Evolutionary conservation across 1,140 invertebrate species (phyloP).

Genomic region (Thaumatotibia leucotreta): DNA sequence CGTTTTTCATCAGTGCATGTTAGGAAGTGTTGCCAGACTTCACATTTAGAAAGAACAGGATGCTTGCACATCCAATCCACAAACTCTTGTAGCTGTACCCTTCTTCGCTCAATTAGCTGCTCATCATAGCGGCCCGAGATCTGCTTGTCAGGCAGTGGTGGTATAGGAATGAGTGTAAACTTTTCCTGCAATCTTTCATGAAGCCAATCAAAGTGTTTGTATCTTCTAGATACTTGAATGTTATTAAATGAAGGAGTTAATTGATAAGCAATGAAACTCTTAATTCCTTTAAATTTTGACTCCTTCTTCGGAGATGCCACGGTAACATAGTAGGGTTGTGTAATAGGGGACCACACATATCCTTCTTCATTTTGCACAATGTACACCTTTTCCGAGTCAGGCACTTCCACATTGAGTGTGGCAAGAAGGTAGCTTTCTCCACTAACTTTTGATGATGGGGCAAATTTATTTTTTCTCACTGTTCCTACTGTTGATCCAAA

Average conservation of each 20-base stretch:
- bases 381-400: constrained; percentile 86
- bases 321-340: constrained; percentile 86
- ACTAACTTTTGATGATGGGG: constrained; percentile 93
- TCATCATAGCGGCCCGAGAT: constrained; percentile 98
- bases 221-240: constrained; percentile 96
- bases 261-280: constrained; percentile 98
- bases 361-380: constrained; percentile 84
- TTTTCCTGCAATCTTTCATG: constrained; percentile 96
- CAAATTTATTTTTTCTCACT: constrained; percentile 92
- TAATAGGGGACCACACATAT: constrained; percentile 84
- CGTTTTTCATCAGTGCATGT: constrained; percentile 98
- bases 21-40: constrained; percentile 97
- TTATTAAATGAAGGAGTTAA: constrained; percentile 96
- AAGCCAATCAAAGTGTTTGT: constrained; percentile 99
- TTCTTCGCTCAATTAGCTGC: constrained; percentile 95
- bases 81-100: constrained; percentile 95
- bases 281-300: constrained; percentile 97
- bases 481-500: constrained; percentile 78
- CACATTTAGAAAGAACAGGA: constrained; percentile 93
- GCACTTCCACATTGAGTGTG: constrained; percentile 82
- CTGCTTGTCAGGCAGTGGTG: constrained; percentile 98
- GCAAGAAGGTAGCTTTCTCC: constrained; percentile 95
- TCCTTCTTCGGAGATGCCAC: constrained; percentile 98
- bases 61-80: constrained; percentile 97
- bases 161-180: constrained; percentile 95